Base-by-base conservation (phyloP, 2,888 invertebrate genomes). In the Pristionchus entomophagus region DNA sequence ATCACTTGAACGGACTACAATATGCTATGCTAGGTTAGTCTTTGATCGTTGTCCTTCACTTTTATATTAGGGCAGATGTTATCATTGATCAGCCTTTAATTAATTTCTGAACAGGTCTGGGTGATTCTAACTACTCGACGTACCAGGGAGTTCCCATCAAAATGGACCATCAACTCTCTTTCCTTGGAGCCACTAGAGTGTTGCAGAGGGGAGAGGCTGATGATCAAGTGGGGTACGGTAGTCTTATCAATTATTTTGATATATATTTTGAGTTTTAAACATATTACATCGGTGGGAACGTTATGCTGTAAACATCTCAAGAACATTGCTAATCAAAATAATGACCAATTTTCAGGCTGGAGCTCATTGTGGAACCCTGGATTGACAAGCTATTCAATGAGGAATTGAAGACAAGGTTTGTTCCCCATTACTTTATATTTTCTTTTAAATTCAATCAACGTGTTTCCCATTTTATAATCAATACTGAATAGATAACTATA, bases 41-140 rank as follows among this genome's bases (percentile, higher is more conserved):
- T n/a, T 53, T 53, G 53, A 53, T 53, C 19, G 53, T n/a, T n/a
- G 14, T 45, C 45, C 45, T 45, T 45, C 14, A n/a, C n/a, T n/a
- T n/a, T n/a, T n/a, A n/a, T n/a, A n/a, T n/a, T n/a, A n/a, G n/a
- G n/a, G n/a, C n/a, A n/a, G n/a, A n/a, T n/a, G n/a, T n/a, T n/a
- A n/a, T n/a, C 26, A 26, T 8, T 59, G 59, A n/a, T n/a, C n/a
- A n/a, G n/a, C n/a, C n/a, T n/a, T n/a, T n/a, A n/a, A n/a, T n/a
- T n/a, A n/a, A n/a, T n/a, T n/a, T n/a, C n/a, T n/a, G n/a, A n/a
- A n/a, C n/a, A 95, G 95, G 95, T 51, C 93, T 95, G n/a, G 95
- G 95, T 10, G 95, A 95, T 91, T 94, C 95, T 3, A 95, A 95
- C 91, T 95, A 95, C 91, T 95, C 94, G 26, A 95, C 94, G 86